Percentiles rank a stretch among this genome's conserved stretches.
Evolutionary conservation across 2,113 vertebrate species (phyloP).

Genomic region (Dolichotis patagonum): DNA sequence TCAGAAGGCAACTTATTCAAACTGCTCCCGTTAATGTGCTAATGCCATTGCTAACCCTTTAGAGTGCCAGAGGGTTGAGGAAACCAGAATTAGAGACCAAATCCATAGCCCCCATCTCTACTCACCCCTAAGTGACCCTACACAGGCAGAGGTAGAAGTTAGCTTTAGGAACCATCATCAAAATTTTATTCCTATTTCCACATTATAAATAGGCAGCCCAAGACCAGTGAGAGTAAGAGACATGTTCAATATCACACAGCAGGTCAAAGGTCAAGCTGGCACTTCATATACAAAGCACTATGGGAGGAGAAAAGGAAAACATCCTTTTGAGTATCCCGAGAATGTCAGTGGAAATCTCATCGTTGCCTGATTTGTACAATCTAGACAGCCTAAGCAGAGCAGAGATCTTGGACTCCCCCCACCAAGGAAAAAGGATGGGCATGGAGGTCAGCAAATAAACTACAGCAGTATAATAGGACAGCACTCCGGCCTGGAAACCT

Average conservation of each 20-base stretch:
- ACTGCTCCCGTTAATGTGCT: background rate
- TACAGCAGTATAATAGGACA: fast-evolving
- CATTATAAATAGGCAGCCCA: too few species aligned
- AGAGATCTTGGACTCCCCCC: background rate
- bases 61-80: background rate
- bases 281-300: background rate
- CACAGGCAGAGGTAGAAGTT: background rate
- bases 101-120: background rate
- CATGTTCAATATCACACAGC: background rate
- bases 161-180: background rate
- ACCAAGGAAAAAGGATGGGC: background rate
- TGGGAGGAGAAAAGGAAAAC: background rate
- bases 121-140: background rate
- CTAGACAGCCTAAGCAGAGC: background rate
- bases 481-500: background rate
- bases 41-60: background rate
- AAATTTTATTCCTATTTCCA: background rate
- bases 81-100: background rate
- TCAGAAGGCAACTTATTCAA: background rate
- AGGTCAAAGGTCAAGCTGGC: constrained; percentile 38
- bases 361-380: background rate
- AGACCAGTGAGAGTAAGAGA: background rate
- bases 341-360: background rate
- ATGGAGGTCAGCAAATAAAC: background rate
- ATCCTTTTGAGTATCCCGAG: background rate